Evolutionary conservation across 1,140 invertebrate genomes (phyloP).

Genomic region (Bombus affinis): DNA sequence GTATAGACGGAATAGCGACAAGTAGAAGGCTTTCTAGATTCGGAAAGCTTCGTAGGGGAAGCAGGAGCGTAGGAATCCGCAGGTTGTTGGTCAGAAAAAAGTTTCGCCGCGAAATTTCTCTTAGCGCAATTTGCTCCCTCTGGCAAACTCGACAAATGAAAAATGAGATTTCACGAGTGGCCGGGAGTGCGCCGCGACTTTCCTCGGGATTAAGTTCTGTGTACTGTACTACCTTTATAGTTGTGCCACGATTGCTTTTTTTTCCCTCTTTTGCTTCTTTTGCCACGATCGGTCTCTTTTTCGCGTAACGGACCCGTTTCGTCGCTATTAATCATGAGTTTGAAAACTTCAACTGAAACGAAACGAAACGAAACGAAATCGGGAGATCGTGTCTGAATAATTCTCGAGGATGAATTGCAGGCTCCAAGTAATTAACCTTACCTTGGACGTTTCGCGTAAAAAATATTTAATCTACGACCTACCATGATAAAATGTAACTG

Average conservation of each 20-base stretch:
- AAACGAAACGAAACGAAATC: too few species aligned
- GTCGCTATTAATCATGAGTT: neutral
- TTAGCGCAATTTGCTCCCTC: neutral
- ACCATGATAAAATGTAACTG: neutral
- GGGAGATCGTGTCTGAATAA: too few species aligned
- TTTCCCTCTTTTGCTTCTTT: neutral
- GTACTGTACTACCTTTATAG: neutral
- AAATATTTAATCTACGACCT: neutral
- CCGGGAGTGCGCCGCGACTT: neutral
- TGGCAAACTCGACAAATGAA: neutral
- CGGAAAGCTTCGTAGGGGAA: neutral
- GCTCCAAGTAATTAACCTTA: too few species aligned
- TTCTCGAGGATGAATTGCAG: neutral
- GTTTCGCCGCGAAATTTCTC: neutral
- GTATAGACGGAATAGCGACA: neutral
- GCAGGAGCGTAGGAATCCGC: neutral
- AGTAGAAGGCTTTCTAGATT: neutral
- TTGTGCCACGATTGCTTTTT: neutral
- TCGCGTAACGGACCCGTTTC: neutral
- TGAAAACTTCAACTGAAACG: neutral
- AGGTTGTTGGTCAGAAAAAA: neutral
- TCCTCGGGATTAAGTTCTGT: neutral
- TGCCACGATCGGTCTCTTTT: neutral
- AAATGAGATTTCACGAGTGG: slow-evolving; percentile 5
- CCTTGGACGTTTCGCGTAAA: too few species aligned